Conservation (phyloP, 2,113 vertebrate species). For the Carassius carassius region DNA sequence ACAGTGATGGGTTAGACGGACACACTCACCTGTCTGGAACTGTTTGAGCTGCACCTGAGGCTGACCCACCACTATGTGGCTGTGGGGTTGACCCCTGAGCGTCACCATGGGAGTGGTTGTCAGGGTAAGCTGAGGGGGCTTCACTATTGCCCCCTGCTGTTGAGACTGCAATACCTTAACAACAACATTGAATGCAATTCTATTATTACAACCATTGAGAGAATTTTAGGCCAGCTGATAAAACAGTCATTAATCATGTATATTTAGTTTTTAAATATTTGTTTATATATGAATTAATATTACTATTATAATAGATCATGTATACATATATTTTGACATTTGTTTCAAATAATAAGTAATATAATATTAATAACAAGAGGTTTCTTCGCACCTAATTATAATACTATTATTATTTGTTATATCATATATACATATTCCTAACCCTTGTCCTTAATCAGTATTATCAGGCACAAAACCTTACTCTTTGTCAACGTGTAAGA, state of each 20-base stretch:
- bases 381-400: background rate
- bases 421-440: too few species aligned
- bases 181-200: background rate
- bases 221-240: too few species aligned
- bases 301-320: background rate
- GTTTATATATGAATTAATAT: background rate
- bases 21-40: slow-evolving; percentile 84
- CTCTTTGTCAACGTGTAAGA: background rate
- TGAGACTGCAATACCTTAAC: slow-evolving; percentile 83
- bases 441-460: too few species aligned
- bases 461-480: too few species aligned
- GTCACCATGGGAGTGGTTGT: slow-evolving; percentile 88
- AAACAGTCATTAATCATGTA: background rate
- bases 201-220: background rate
- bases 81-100: slow-evolving; percentile 84
- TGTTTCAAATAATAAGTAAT: too few species aligned
- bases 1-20: background rate
- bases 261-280: background rate
- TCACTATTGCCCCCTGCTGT: slow-evolving; percentile 86
- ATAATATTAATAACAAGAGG: too few species aligned
- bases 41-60: slow-evolving; percentile 85
- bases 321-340: too few species aligned
- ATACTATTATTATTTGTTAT: background rate
- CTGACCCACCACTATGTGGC: slow-evolving; percentile 86
- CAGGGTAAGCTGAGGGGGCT: slow-evolving; percentile 88